A percentile compares a stretch with the other conserved stretches of the same genome.
These are phyloP conservation scores for Alviniconcha marisindica DNA, from an alignment of 1,140 invertebrate genomes.

Conservation along the genomic window DNA sequence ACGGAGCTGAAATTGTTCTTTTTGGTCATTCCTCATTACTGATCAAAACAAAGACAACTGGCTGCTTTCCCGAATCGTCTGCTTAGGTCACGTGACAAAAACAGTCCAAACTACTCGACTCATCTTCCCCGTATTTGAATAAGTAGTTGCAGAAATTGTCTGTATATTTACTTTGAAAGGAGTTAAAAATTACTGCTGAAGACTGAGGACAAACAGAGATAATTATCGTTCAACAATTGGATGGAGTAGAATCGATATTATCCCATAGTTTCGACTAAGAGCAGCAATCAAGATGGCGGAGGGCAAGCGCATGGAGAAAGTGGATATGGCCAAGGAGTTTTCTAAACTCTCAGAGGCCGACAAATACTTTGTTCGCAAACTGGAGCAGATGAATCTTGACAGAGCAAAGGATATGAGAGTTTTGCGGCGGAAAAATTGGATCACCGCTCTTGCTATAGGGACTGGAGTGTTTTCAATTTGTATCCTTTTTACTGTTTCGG, in stretches of 20 bases:
- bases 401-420: conserved; percentile 44
- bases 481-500: conserved; percentile 57
- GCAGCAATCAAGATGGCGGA: conserved; percentile 41
- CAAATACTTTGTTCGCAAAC: conserved; percentile 55
- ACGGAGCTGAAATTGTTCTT: background rate
- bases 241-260: too few species aligned
- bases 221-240: too few species aligned
- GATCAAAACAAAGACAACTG: conserved; percentile 27
- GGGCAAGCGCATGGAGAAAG: conserved; percentile 45
- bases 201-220: too few species aligned
- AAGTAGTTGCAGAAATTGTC: too few species aligned
- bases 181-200: too few species aligned
- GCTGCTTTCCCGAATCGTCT: conserved; percentile 21
- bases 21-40: background rate
- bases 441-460: conserved; percentile 43
- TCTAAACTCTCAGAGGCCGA: conserved; percentile 43
- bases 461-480: conserved; percentile 53
- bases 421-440: conserved; percentile 40
- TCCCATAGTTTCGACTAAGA: background rate
- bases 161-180: too few species aligned
- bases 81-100: conserved; percentile 6
- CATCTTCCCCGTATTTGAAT: too few species aligned
- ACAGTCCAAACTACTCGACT: conserved; percentile 13
- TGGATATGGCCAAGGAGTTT: conserved; percentile 58
- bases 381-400: conserved; percentile 53